phyloP scores from a whole-genome alignment of 2,113 vertebrate species.

The Ictalurus punctatus region DNA sequence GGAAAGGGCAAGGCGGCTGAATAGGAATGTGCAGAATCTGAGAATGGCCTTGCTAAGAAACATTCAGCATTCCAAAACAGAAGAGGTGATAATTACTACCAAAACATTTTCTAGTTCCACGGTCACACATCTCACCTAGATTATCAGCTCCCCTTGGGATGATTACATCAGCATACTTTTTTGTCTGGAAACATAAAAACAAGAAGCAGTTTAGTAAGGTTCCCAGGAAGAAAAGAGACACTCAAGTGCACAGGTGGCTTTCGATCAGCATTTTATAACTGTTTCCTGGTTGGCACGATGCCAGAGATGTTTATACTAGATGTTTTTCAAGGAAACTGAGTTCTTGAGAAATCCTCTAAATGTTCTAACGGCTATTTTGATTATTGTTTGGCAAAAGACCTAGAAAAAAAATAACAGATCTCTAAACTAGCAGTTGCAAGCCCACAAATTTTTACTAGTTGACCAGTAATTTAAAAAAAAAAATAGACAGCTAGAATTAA shows the following conservation, averaged over 20 bases:
- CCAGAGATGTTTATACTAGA: neutral
- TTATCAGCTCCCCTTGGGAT: constrained; percentile 94
- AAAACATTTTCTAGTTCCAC: constrained; percentile 41
- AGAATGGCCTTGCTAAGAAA: constrained; percentile 41
- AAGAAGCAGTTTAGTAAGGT: constrained; percentile 1
- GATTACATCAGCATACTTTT: constrained; percentile 95
- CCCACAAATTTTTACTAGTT: neutral
- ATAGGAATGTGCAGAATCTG: neutral
- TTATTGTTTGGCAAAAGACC: neutral
- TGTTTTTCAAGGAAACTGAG: neutral
- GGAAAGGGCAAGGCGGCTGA: neutral
- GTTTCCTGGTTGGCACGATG: neutral
- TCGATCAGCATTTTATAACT: neutral
- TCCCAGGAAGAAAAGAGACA: neutral
- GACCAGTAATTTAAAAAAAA: neutral
- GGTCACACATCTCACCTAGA: constrained; percentile 75
- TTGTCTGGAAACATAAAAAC: constrained; percentile 77
- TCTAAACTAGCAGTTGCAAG: neutral
- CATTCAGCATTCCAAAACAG: constrained; percentile 37
- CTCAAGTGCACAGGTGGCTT: neutral
- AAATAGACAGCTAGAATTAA: neutral
- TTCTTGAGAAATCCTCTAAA: neutral
- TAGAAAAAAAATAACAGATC: neutral
- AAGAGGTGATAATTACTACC: constrained; percentile 4
- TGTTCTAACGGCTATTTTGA: neutral